phyloP scores from a whole-genome alignment of 2,113 vertebrate species.

The Elanoides forficatus region DNA sequence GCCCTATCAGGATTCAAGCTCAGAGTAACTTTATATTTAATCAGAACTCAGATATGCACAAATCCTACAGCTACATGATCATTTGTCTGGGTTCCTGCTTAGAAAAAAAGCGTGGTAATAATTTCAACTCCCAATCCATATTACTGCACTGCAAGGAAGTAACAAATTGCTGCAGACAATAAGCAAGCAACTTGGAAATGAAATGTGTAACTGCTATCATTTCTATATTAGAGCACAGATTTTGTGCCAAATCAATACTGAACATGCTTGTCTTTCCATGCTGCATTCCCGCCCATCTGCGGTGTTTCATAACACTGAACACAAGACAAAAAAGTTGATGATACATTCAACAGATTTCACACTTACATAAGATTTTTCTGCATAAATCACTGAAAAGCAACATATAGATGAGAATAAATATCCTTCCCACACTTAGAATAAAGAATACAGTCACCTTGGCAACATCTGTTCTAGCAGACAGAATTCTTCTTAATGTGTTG shows the following conservation, averaged over 20 bases:
- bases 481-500: conserved; percentile 68
- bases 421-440: not conserved
- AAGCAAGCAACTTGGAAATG: not conserved
- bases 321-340: not conserved
- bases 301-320: not conserved
- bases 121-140: not conserved
- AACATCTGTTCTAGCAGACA: conserved; percentile 68
- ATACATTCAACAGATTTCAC: not conserved
- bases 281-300: not conserved
- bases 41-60: not conserved
- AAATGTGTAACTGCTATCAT: not conserved
- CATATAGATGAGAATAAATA: not conserved
- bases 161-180: not conserved
- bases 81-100: not conserved
- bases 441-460: conserved; percentile 65
- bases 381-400: not conserved
- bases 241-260: not conserved
- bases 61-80: not conserved
- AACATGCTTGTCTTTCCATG: not conserved
- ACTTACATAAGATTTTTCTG: not conserved
- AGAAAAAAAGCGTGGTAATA: not conserved
- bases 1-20: not conserved
- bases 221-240: not conserved
- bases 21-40: not conserved
- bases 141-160: not conserved